Evolutionary conservation across 2,113 vertebrate genomes (phyloP).

Genomic region (Alces alces): DNA sequence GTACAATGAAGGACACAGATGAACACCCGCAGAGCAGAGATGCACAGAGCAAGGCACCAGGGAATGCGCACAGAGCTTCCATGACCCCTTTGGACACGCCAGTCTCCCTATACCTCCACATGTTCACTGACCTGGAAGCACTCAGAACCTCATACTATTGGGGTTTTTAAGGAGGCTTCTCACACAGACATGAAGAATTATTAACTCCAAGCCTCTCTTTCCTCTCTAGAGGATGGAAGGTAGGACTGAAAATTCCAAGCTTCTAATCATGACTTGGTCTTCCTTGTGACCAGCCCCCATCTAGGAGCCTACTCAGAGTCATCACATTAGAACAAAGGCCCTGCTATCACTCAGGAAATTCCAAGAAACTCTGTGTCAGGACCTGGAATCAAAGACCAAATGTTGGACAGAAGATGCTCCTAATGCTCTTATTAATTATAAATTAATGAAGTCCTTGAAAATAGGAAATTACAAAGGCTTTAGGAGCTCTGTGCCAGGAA

Average conservation of each 20-base stretch:
- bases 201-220: background rate
- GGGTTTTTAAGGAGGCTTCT: background rate
- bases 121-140: background rate
- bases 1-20: background rate
- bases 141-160: background rate
- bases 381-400: background rate
- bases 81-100: background rate
- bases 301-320: background rate
- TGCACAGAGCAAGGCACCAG: background rate
- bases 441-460: background rate
- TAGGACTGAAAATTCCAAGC: background rate
- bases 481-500: background rate
- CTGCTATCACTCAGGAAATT: background rate
- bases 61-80: background rate
- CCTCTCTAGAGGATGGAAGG: background rate
- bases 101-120: background rate
- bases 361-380: background rate
- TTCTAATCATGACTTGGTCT: background rate
- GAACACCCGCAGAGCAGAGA: background rate
- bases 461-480: background rate
- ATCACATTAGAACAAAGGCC: background rate
- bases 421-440: background rate
- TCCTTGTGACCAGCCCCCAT: background rate
- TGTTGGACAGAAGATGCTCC: background rate
- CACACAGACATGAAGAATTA: background rate